Base-by-base conservation (phyloP, 1,140 invertebrate species). In the Sycophaga agraensis region DNA sequence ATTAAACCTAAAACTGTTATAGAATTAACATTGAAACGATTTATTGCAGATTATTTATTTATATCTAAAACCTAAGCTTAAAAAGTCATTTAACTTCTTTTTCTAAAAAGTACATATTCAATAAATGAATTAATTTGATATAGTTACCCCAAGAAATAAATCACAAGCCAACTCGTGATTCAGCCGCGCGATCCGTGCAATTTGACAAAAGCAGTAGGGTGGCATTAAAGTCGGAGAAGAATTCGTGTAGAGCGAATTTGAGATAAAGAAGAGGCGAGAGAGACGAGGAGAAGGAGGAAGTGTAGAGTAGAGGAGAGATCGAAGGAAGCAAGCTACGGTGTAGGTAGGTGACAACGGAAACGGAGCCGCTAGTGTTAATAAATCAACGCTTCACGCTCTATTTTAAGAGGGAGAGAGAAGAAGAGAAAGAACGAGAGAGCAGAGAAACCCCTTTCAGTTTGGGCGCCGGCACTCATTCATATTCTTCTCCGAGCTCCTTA, bases 341-440 rank as follows among this genome's bases (percentile, higher is more conserved):
- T 49, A 61, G 56, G 19, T 45, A 64, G 66, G 50, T 65, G 66
- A 66, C 63, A 63, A 69, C 46, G 53, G 49, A 60, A 60, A 66
- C n/a, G 60, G 51, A 63, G 49, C n/a, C 48, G 40, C 19, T 45
- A 39, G 34, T 14, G 45, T 28, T 59, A 56, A 62, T 70, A 68
- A 70, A 70, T 70, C 65, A 66, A 26, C 55, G 56, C 59, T 67
- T 70, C 66, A 66, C 65, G 61, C 61, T 64, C 65, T 68, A 68
- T 70, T 68, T 68, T 68, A 64, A 64, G 48, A 50, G 46, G 12
- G 19, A 24, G 9, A 26, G 34, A 49, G 37, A 28, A 37, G 9
- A 14, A 6, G 24, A 22, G 26, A 31, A 24, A 31, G 17, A 17
- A 45, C 17, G 51, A 22, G 19, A 40, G 39, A 50, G 16, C 6